Percentiles rank a stretch among this genome's conserved stretches.
Evolutionary conservation across 2,888 invertebrate species (phyloP).

Genomic region (Fissipunctia ypsillon): DNA sequence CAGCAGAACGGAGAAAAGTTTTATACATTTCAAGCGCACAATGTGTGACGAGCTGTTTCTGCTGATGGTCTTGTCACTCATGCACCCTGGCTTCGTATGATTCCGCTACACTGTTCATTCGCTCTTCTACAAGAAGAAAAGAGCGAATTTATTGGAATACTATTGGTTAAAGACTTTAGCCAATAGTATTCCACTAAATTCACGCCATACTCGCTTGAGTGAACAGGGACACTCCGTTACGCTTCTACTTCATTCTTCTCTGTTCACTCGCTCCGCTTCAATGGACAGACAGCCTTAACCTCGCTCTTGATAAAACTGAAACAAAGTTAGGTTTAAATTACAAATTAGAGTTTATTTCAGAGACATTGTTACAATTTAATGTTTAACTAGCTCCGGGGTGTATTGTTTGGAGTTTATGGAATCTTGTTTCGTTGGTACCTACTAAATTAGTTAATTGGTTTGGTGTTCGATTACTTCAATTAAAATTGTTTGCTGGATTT

Average conservation of each 20-base stretch:
- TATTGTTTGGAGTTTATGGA: conserved; percentile 29
- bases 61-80: background rate
- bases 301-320: conserved; percentile 34
- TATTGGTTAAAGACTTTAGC: no score
- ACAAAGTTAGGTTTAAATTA: conserved; percentile 58
- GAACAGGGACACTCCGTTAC: background rate
- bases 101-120: background rate
- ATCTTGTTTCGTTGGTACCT: conserved; percentile 21
- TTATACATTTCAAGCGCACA: background rate
- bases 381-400: conserved; percentile 25
- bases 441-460: conserved; percentile 37
- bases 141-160: no score
- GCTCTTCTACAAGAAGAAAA: no score
- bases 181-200: background rate
- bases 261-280: background rate
- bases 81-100: no score
- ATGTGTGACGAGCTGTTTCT: background rate
- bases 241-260: background rate
- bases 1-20: background rate
- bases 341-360: conserved; percentile 56
- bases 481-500: conserved; percentile 13
- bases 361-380: conserved; percentile 37
- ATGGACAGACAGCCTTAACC: background rate
- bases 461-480: conserved; percentile 42
- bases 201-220: background rate